Percentiles rank a stretch among this genome's conserved stretches.
These are phyloP conservation scores for Turritopsis rubra DNA, from an alignment of 30 jellyfish, hydroid and myxozoan species.

Conservation along the genomic window DNA sequence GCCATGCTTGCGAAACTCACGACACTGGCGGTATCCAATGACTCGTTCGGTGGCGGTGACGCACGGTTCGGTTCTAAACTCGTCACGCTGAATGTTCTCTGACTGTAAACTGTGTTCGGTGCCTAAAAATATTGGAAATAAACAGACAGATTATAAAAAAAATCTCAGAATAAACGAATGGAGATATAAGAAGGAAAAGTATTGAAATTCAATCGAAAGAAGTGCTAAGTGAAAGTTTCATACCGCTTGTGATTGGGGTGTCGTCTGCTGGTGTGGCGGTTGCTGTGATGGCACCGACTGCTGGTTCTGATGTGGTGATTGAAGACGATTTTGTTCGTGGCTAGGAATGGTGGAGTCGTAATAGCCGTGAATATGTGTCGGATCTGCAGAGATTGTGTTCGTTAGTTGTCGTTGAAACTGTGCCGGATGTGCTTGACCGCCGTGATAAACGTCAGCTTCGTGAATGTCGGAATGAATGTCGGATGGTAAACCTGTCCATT, in stretches of 20 bases:
- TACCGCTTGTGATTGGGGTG: background rate
- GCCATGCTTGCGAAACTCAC: constrained; percentile 95
- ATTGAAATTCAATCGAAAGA: background rate
- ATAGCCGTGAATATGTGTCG: constrained; percentile 1
- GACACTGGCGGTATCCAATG: constrained; percentile 83
- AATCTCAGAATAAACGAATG: background rate
- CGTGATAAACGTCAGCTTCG: background rate
- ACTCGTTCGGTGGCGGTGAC: constrained; percentile 54
- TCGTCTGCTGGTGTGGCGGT: background rate
- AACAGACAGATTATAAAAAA: no score
- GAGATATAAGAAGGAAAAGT: background rate
- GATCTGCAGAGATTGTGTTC: background rate
- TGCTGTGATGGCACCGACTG: background rate
- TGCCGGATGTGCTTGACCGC: background rate
- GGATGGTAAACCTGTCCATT: background rate
- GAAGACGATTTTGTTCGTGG: constrained; percentile 33
- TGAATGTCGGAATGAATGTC: background rate
- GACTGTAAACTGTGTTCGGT: constrained; percentile 51
- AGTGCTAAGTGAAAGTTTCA: background rate
- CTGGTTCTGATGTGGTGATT: constrained; percentile 36
- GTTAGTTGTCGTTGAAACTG: background rate
- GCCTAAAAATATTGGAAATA: background rate
- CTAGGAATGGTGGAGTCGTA: constrained; percentile 40
- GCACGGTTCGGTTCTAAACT: constrained; percentile 41
- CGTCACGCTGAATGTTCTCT: constrained; percentile 46